A percentile compares a stretch with the other conserved stretches of the same genome.
Evolutionary conservation across 2,113 vertebrate species (phyloP).

Genomic region (Trichomycterus rosablanca): DNA sequence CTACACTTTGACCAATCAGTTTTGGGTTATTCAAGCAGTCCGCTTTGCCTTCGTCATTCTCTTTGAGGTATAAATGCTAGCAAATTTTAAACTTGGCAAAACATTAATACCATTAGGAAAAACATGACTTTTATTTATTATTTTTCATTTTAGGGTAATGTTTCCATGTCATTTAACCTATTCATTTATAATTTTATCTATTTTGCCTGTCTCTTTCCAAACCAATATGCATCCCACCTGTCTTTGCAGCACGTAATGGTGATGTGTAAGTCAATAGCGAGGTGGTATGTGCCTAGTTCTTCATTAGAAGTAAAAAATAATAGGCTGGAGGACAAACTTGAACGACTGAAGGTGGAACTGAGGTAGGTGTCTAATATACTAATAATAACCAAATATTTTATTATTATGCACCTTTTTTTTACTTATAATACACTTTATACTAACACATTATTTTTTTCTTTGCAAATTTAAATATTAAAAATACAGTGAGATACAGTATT

Average conservation of each 20-base stretch:
- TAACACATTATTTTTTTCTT: too few relatives aligned
- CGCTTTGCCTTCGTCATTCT: conserved; percentile 85
- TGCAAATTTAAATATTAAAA: too few relatives aligned
- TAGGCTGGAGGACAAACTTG: conserved; percentile 66
- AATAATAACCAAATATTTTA: neutral
- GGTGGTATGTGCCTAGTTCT: conserved; percentile 72
- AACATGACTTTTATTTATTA: too few relatives aligned
- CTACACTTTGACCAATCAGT: conserved; percentile 73
- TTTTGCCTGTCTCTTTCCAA: neutral
- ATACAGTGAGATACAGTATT: too few relatives aligned
- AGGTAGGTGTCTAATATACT: conserved; percentile 49
- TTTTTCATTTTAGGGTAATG: neutral
- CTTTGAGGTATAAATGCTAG: conserved; percentile 86
- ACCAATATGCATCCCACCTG: neutral
- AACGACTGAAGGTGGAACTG: conserved; percentile 57
- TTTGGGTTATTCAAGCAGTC: conserved; percentile 84
- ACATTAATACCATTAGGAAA: too few relatives aligned
- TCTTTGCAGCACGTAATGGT: conserved; percentile 64
- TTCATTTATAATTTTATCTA: too few relatives aligned
- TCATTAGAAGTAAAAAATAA: conserved; percentile 64
- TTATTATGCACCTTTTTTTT: too few relatives aligned
- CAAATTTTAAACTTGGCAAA: too few relatives aligned
- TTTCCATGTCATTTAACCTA: neutral
- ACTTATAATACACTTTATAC: too few relatives aligned
- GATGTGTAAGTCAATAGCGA: conserved; percentile 69